phyloP scores from a whole-genome alignment of 2,888 invertebrate genomes.

The Meiosimyza decipiens region DNA sequence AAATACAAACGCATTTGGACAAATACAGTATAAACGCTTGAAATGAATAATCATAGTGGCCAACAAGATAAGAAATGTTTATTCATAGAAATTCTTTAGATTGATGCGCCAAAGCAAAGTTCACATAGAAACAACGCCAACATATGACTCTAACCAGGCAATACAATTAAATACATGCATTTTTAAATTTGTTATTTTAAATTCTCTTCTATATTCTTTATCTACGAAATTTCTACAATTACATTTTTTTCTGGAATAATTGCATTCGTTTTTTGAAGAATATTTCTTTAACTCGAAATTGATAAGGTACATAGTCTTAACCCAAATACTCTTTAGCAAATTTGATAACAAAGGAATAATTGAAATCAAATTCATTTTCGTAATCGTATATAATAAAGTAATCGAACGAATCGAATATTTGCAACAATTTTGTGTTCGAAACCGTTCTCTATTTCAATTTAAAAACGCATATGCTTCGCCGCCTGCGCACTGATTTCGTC shows the following conservation, averaged over 20 bases:
- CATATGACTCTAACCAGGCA: too few relatives aligned
- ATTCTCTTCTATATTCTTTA: neutral
- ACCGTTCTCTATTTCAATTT: constrained; percentile 35
- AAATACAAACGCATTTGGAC: too few relatives aligned
- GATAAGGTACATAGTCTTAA: constrained; percentile 11
- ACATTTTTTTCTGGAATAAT: neutral
- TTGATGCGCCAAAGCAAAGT: too few relatives aligned
- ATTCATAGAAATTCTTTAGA: too few relatives aligned
- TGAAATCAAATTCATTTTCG: constrained; percentile 13
- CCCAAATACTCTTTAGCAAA: constrained; percentile 1
- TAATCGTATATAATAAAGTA: neutral
- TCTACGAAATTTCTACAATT: constrained; percentile 20
- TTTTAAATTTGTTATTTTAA: too few relatives aligned
- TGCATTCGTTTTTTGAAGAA: neutral
- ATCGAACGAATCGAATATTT: neutral
- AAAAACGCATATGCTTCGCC: constrained; percentile 62
- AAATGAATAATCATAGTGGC: too few relatives aligned
- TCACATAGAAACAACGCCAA: too few relatives aligned
- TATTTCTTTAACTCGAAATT: neutral
- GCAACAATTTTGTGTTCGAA: neutral
- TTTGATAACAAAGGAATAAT: constrained; percentile 5
- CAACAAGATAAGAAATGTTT: too few relatives aligned
- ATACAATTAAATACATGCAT: too few relatives aligned
- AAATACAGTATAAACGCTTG: too few relatives aligned
- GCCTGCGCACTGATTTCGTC: constrained; percentile 72